Conservation (phyloP, 2,888 invertebrate genomes). For the Bhutanitis thaidina region DNA sequence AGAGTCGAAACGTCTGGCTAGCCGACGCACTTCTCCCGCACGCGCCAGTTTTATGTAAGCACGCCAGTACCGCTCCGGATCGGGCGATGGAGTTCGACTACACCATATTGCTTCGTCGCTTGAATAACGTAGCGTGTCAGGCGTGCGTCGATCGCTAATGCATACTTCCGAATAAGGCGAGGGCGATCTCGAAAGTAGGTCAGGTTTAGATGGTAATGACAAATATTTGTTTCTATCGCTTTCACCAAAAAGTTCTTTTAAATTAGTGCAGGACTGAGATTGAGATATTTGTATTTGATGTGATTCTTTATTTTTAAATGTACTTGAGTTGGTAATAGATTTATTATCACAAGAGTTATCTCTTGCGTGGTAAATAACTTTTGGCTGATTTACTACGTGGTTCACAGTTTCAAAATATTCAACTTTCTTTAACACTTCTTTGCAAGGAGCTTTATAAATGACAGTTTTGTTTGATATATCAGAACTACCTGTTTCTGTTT, state of each 20-base stretch:
- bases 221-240: conserved; percentile 80
- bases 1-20: conserved; percentile 89
- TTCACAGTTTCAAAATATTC: conserved; percentile 89
- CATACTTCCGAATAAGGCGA: conserved; percentile 76
- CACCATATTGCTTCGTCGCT: conserved; percentile 84
- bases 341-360: conserved; percentile 70
- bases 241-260: conserved; percentile 92
- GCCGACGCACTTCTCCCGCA: conserved; percentile 87
- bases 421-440: conserved; percentile 86
- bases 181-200: conserved; percentile 69
- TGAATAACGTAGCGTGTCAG: conserved; percentile 76
- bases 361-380: conserved; percentile 73
- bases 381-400: conserved; percentile 66
- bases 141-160: conserved; percentile 67
- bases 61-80: conserved; percentile 84
- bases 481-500: conserved; percentile 86
- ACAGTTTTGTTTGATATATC: conserved; percentile 86
- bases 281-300: conserved; percentile 61
- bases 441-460: conserved; percentile 79
- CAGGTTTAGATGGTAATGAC: conserved; percentile 71
- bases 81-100: conserved; percentile 87
- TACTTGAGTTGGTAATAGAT: conserved; percentile 30
- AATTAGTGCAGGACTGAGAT: conserved; percentile 85
- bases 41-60: conserved; percentile 85
- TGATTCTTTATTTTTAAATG: conserved; percentile 37